These are phyloP conservation scores for Allophyes oxyacanthae DNA, from an alignment of 2,888 invertebrate species.

Conservation along the genomic window DNA sequence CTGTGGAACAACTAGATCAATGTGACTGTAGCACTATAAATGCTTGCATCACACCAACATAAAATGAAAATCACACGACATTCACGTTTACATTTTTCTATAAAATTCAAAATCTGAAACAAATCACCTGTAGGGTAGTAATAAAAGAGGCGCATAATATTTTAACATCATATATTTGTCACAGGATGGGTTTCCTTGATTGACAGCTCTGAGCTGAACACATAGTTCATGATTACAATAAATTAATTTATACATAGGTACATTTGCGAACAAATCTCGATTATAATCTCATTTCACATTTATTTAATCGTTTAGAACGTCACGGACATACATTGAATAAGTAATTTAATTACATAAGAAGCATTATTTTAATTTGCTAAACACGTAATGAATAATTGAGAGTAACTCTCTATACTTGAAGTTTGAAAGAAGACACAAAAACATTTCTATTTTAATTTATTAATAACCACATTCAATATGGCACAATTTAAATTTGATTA, in stretches of 20 bases:
- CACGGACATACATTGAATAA: conserved; percentile 60
- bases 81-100: too few species aligned
- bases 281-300: conserved; percentile 52
- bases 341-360: conserved; percentile 69
- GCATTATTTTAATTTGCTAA: conserved; percentile 54
- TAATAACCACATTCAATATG: conserved; percentile 66
- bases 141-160: conserved; percentile 31
- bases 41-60: too few species aligned
- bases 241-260: conserved; percentile 47
- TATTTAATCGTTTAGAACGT: conserved; percentile 73
- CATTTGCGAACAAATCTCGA: conserved; percentile 48
- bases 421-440: conserved; percentile 43
- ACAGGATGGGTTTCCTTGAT: conserved; percentile 62
- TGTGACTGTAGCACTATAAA: too few species aligned
- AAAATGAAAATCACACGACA: too few species aligned
- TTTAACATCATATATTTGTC: conserved; percentile 75
- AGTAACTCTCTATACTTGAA: conserved; percentile 55
- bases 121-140: too few species aligned
- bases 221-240: conserved; percentile 57
- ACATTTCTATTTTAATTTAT: conserved; percentile 34
- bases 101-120: too few species aligned
- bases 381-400: conserved; percentile 47
- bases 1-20: too few species aligned
- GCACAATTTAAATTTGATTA: conserved; percentile 61
- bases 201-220: conserved; percentile 82